Base-by-base conservation (phyloP, 2,113 vertebrate genomes). In the Mungos mungo region DNA sequence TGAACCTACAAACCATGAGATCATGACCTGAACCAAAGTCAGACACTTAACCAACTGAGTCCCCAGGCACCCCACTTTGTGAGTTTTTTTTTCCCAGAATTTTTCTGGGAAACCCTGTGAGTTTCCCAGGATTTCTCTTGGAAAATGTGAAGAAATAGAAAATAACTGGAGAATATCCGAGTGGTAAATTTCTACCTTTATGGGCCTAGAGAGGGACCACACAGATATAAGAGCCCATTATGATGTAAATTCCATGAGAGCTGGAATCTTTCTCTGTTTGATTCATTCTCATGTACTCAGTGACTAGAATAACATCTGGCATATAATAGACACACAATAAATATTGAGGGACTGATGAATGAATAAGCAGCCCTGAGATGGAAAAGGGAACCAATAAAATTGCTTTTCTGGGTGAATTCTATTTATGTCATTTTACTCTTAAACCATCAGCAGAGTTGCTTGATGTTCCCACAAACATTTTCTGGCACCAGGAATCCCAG, bases 251-350 rank as follows among this genome's bases (percentile, higher is more conserved):
- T 82, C 33, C 4, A 21, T 25, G 27, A 74, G 18, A 60, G 9
- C 0, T 77, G 1, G 3, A 2, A 74, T 33, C 65, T 71, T 84
- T 63, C 18, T 93, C 47, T 29, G 7, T n/a, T 71, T 63, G 19
- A 9, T 38, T 13, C 5, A 50, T n/a, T 47, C 9, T 23, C 54
- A 23, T 71, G n/a, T 52, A 5, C 1, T n/a, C 1, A 4, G 2
- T 71, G 12, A 5, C 15, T 45, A 74, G n/a, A 68, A 52, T 25
- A 52, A 23, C 21, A 18, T 7, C 29, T 27, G 33, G 29, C 2
- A 74, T 63, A 76, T 13, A 54, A 15, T 19, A 76, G 23, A 38
- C 12, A 15, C 0, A 45, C 19, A 31, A 54, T 41, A 69, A n/a
- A 63, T 71, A 47, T 10, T 77, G 60, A 38, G 0, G 8, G n/a